A percentile compares a stretch with the other conserved stretches of the same genome.
Evolutionary conservation across 2,888 invertebrate genomes (phyloP).

Genomic region (Euclidia mi): DNA sequence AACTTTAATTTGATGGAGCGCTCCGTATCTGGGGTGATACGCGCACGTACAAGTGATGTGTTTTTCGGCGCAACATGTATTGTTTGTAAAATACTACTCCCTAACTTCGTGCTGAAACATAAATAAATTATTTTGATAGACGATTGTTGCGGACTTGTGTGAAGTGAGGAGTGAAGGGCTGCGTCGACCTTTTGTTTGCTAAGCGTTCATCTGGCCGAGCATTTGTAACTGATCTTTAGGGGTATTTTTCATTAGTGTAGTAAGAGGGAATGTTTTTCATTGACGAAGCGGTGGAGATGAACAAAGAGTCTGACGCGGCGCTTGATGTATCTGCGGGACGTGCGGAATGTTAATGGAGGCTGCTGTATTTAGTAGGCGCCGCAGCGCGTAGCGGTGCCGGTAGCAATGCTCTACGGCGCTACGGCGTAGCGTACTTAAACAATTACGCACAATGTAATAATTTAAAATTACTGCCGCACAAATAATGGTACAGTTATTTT

Average conservation of each 20-base stretch:
- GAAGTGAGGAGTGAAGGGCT: background rate
- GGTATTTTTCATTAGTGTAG: slow-evolving; percentile 28
- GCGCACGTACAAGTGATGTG: too few species aligned
- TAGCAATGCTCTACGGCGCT: slow-evolving; percentile 5
- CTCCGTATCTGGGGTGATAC: background rate
- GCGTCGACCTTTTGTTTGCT: background rate
- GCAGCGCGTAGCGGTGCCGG: slow-evolving; percentile 3
- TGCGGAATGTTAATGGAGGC: slow-evolving; percentile 16
- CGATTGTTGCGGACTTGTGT: background rate
- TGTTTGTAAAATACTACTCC: background rate
- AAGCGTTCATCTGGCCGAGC: slow-evolving; percentile 2
- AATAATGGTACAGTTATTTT: background rate
- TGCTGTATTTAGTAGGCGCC: slow-evolving; percentile 16
- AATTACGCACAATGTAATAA: background rate
- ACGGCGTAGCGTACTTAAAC: background rate
- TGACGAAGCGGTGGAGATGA: slow-evolving; percentile 1
- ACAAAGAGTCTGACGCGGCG: slow-evolving; percentile 20
- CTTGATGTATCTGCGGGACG: slow-evolving; percentile 14
- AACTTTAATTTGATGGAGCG: slow-evolving; percentile 39
- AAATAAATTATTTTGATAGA: background rate
- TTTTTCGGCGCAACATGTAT: background rate
- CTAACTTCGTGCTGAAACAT: background rate
- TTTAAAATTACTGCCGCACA: background rate
- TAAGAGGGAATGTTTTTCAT: slow-evolving; percentile 23
- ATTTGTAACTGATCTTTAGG: slow-evolving; percentile 7